Base-by-base conservation (phyloP, 2,888 invertebrate species). In the Periphyllus acericola region DNA sequence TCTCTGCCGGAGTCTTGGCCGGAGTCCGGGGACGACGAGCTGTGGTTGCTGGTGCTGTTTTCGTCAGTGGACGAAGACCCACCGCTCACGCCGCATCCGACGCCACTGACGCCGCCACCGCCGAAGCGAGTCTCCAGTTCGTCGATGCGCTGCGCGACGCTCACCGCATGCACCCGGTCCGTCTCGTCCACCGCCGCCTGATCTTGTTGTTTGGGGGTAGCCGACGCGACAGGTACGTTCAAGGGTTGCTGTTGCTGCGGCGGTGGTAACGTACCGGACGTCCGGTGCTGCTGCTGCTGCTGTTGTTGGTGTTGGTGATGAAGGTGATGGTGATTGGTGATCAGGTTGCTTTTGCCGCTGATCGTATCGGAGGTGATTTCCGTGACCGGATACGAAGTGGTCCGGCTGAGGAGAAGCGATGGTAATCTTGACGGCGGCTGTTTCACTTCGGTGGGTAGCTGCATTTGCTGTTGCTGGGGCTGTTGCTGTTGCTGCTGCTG, bases 1-100 rank as follows among this genome's bases (percentile, higher is more conserved):
- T 86, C 86, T 55, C 81, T 87, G 81, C 87, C 87, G 4, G 87
- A 87, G 66, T 87, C 87, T 74, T 87, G 87, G 32, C 87, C 87
- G 1, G 87, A 87, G 74, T 87, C 87, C 11, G 87, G 87, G 0
- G 87, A 75, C 46, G 87, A 87, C 32, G 87, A 87, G 9, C 87
- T 87, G 46, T 87, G 87, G 46, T 87, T 81, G 66, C 87, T 87
- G 46, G 74, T 81, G 29, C 87, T 87, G 81, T 74, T 80, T 34
- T 87, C 87, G 66, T 87, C 87, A 34, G 87, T 60, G 32, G 87
- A 87, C 55, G 87, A 81, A 25, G 87, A 87, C 0, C 81, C 87
- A 5, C 86, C 86, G 55, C 79, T n/a, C 34, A 6, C n/a, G 17
- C 55, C 52, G 55, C 21, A 25, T 25, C 78, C 78, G 3, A 34